Evolutionary conservation across 1,140 invertebrate genomes (phyloP).

Genomic region (Drosophila kikkawai): DNA sequence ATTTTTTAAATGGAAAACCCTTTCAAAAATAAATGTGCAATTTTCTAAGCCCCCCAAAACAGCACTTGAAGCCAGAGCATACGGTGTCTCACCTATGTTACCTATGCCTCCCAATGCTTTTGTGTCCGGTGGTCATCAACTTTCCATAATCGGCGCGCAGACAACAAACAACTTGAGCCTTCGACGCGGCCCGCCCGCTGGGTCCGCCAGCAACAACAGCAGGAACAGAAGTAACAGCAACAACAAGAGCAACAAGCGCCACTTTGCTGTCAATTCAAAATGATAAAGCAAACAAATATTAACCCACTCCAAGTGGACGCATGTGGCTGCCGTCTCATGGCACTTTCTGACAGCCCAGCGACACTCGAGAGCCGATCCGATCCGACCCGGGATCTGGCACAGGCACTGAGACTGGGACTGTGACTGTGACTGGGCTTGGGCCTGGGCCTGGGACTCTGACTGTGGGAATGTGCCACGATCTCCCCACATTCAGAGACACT

Average conservation of each 20-base stretch:
- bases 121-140: constrained; percentile 69
- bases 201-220: constrained; percentile 37
- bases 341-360: constrained; percentile 81
- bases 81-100: constrained; percentile 19
- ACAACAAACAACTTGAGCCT: constrained; percentile 79
- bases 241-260: constrained; percentile 80
- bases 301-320: constrained; percentile 84
- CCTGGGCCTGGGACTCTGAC: constrained; percentile 33
- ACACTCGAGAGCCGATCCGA: constrained; percentile 72
- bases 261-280: constrained; percentile 85
- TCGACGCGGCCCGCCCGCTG: constrained; percentile 61
- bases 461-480: constrained; percentile 76
- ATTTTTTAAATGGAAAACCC: constrained; percentile 66
- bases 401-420: constrained; percentile 22
- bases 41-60: constrained; percentile 58
- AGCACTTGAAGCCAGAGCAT: constrained; percentile 8
- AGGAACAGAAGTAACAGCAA: constrained; percentile 33
- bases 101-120: not conserved
- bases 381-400: constrained; percentile 50
- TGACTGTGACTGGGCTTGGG: constrained; percentile 13
- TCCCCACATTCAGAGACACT: constrained; percentile 48
- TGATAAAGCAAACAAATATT: constrained; percentile 85
- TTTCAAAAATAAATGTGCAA: constrained; percentile 56
- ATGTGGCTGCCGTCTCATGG: constrained; percentile 81
- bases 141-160: constrained; percentile 81